Evolutionary conservation across 2,113 vertebrate genomes (phyloP), one percentile per base, ranked within the genome.

Genomic region (Rhadina sibilatrix): DNA sequence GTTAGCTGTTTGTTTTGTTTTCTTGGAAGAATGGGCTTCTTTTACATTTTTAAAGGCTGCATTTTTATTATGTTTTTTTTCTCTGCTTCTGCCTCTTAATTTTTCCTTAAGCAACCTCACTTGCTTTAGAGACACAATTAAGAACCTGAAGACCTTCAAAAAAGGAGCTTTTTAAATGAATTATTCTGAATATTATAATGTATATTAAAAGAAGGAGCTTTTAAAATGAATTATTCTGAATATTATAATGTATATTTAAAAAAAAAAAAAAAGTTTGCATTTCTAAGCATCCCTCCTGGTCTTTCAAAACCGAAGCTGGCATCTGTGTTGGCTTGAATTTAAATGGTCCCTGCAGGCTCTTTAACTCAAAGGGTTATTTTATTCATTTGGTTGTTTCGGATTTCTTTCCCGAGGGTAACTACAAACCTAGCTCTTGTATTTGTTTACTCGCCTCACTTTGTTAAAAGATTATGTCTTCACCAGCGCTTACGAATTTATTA

Each of bases 261-360:
- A 40, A 84, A 42, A 35, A 37, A 64, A 60, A 54, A 88, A 35
- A 25, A 0, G 60, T 72, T 91, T 92, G 46, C 40, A 89, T 93
- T 93, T 95, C 33, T 86, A 86, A 83, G 49, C 74, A 94, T 94
- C 57, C 59, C 71, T 96, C 61, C 80, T 77, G 66, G 78, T 94
- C 89, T 93, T 94, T 93, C 92, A 95, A 88, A 94, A 87, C 83
- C 56, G 63, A 82, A 93, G 49, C 72, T 95, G 96, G 76, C 90
- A 95, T 97, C 94, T 91, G 63, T 87, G 87, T 90, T 95, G 87
- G 77, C 59, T 95, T 97, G 93, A 94, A 97, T 97, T 91, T 86
- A 91, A 87, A 97, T 95, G 37, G 82, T 89, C 72, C 87, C 96
- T 90, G 65, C 69, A 97, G 96, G 96, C 87, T 94, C 74, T 96